Evolutionary conservation across 2,113 vertebrate species (phyloP).

Genomic region (Scomber colias): DNA sequence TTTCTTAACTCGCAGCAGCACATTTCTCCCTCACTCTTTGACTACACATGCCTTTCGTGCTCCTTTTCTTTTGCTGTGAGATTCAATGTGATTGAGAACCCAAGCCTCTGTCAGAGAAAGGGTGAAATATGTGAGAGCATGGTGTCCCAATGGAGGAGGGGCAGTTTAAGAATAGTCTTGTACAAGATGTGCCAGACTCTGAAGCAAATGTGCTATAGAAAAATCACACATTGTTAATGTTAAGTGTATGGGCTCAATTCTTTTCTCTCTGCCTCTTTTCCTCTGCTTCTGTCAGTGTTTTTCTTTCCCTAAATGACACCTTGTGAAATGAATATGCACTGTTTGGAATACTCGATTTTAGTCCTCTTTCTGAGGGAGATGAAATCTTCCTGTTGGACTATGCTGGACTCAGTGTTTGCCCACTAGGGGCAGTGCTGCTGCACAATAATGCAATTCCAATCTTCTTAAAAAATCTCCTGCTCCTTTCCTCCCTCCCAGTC

Average conservation of each 20-base stretch:
- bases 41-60: constrained; percentile 22
- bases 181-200: constrained; percentile 47
- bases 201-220: constrained; percentile 26
- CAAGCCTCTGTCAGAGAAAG: constrained; percentile 22
- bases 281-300: constrained; percentile 3
- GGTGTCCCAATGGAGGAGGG: constrained; percentile 38
- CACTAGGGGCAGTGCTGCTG: constrained; percentile 76
- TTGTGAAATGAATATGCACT: constrained; percentile 37
- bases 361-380: constrained; percentile 8
- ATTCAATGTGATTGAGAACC: constrained; percentile 57
- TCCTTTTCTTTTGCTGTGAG: constrained; percentile 16
- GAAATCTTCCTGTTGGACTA: neutral
- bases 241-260: neutral
- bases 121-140: constrained; percentile 53
- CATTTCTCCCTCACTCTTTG: constrained; percentile 13
- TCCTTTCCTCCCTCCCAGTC: constrained; percentile 14
- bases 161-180: constrained; percentile 57
- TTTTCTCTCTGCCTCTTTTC: neutral
- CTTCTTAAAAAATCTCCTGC: constrained; percentile 55
- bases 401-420: constrained; percentile 19
- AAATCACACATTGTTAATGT: neutral
- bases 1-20: constrained; percentile 34
- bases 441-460: constrained; percentile 63
- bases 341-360: constrained; percentile 2
- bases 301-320: constrained; percentile 24